These are phyloP conservation scores for Amphipoea oculea DNA, from an alignment of 2,888 invertebrate genomes.

Conservation along the genomic window DNA sequence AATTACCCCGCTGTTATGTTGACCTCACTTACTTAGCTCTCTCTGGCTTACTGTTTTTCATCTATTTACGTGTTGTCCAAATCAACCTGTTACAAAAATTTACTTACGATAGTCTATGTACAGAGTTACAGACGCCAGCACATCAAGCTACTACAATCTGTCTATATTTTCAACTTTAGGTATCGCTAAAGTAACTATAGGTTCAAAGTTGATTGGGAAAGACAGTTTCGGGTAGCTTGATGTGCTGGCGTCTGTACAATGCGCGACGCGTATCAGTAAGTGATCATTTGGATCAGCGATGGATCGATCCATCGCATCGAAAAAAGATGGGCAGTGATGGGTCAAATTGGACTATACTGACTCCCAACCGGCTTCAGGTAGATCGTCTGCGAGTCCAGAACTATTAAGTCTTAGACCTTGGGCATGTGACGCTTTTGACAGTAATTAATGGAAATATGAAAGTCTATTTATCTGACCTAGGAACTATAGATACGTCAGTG, in stretches of 20 bases:
- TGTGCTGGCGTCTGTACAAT: no score
- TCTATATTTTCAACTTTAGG: no score
- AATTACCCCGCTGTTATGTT: neutral
- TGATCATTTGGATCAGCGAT: no score
- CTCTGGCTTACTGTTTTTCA: neutral
- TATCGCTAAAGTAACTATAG: no score
- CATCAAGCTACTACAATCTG: no score
- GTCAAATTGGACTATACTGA: neutral
- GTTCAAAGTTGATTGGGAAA: no score
- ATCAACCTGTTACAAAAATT: no score
- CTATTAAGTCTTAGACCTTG: no score
- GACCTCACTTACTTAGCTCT: neutral
- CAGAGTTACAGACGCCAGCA: no score
- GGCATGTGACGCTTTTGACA: neutral
- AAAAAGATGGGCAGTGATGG: no score
- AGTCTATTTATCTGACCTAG: slow-evolving; percentile 55
- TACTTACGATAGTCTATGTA: no score
- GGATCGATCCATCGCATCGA: neutral
- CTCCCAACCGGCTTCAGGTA: neutral
- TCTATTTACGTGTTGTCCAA: neutral
- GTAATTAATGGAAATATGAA: slow-evolving; percentile 16
- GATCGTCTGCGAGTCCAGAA: neutral
- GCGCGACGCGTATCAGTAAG: neutral
- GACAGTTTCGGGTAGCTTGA: no score
- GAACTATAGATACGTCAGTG: slow-evolving; percentile 56